Conservation (phyloP, 2,888 invertebrate genomes). For the Oscheius sp. region DNA sequence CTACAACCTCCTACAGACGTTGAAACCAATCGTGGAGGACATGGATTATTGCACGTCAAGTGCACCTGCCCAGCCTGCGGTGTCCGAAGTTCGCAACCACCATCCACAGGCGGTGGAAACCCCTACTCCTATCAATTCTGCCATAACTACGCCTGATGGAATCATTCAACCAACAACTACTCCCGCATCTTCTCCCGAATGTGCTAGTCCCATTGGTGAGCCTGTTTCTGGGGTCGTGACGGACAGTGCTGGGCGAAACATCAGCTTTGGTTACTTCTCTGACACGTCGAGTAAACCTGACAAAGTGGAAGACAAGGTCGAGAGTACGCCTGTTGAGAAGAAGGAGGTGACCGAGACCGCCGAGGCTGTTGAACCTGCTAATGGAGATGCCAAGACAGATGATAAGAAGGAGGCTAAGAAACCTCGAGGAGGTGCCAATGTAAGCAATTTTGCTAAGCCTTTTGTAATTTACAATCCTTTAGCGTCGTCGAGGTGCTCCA, state of each 20-base stretch:
- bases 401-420: background rate
- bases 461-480: background rate
- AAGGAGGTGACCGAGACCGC: background rate
- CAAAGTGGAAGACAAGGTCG: background rate
- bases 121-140: background rate
- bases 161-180: background rate
- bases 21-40: background rate
- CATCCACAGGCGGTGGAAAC: too few relatives aligned
- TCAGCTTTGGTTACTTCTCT: conserved; percentile 23
- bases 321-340: background rate
- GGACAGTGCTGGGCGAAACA: background rate
- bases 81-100: background rate
- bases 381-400: background rate
- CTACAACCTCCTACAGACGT: conserved; percentile 7
- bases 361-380: background rate
- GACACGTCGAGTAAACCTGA: background rate
- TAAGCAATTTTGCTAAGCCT: background rate
- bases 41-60: background rate
- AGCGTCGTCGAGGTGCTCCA: conserved; percentile 1
- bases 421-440: background rate
- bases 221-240: background rate
- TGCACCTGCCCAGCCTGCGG: background rate
- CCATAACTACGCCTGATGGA: background rate
- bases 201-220: background rate
- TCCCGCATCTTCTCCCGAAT: background rate